These are phyloP conservation scores for Manis pentadactyla DNA, from an alignment of 2,797 vertebrate genomes.

Conservation along the genomic window DNA sequence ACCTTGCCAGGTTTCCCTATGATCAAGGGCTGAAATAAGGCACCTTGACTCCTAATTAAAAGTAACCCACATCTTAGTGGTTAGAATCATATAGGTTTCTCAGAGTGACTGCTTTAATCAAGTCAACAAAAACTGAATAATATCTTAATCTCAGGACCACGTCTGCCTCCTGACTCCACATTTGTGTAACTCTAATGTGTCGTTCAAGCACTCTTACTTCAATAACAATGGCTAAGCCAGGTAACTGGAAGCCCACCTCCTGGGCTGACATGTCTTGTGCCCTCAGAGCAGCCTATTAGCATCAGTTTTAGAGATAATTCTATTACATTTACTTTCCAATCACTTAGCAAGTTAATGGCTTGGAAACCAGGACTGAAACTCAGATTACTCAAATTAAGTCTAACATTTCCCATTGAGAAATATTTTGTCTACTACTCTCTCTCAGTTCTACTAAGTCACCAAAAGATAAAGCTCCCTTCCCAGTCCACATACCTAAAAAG, in stretches of 20 bases:
- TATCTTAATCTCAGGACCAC: neutral
- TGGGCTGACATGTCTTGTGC: neutral
- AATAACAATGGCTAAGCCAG: neutral
- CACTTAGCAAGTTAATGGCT: neutral
- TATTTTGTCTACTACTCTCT: neutral
- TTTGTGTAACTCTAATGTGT: neutral
- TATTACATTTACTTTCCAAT: neutral
- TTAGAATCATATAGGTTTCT: neutral
- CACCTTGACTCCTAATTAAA: neutral
- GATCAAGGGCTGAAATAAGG: neutral
- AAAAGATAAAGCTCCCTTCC: neutral
- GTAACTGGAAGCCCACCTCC: neutral
- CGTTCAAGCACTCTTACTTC: neutral
- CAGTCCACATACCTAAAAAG: neutral
- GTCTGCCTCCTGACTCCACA: neutral
- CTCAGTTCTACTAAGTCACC: neutral
- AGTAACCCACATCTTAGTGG: neutral
- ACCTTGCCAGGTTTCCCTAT: neutral
- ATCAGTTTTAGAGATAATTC: neutral
- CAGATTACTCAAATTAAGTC: neutral
- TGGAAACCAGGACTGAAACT: slow-evolving; percentile 14
- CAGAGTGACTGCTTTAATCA: neutral
- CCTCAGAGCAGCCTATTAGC: neutral
- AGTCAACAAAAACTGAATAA: neutral
- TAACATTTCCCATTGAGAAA: neutral